Base-by-base conservation (phyloP, 1,140 invertebrate species). In the Hycleus cichorii region DNA sequence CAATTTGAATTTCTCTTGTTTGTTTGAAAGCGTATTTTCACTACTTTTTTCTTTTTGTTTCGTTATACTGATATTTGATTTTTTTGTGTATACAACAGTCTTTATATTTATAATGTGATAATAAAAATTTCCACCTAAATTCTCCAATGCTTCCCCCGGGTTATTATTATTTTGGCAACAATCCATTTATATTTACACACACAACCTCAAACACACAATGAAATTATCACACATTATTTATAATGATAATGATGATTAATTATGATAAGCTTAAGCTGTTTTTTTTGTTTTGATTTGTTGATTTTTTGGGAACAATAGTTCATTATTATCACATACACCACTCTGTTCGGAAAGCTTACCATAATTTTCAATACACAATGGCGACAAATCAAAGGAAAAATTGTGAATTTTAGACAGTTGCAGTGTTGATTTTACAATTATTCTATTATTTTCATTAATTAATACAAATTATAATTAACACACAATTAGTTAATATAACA, bases 51-150 rank as follows among this genome's bases (percentile, higher is more conserved):
- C 45, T 58, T 58, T 51, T 45, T 10, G 32, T 45, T 58, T 58
- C 56, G 56, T 58, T 58, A 58, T 58, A 58, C 56, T 51, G 56
- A 58, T 58, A 56, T 38, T 56, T 46, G 40, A 18, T 18, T 18
- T 18, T 18, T 18, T 18, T 56, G 39, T 56, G 49, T 58, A 58
- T 58, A 58, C 49, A 58, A 58, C 56, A 58, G 56, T 58, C 56
- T 58, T 58, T 58, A 58, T 48, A 51, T 18, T 18, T 18, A 18
- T 18, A 39, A 32, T 51, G 56, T 58, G 56, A 58, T 58, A 50
- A 58, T 51, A 18, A 18, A 18, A 18, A 18, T 18, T 51, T 47
- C 26, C 26, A 54, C 27, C 50, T 51, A 58, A 24, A 45, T 45
- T 12, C 9, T 12, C 43, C 11, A 12, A 45, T 45, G 9, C 18